Evolutionary conservation across 2,113 vertebrate species (phyloP), one percentile per base, ranked within the genome.

Genomic region (Crotophaga sulcirostris): DNA sequence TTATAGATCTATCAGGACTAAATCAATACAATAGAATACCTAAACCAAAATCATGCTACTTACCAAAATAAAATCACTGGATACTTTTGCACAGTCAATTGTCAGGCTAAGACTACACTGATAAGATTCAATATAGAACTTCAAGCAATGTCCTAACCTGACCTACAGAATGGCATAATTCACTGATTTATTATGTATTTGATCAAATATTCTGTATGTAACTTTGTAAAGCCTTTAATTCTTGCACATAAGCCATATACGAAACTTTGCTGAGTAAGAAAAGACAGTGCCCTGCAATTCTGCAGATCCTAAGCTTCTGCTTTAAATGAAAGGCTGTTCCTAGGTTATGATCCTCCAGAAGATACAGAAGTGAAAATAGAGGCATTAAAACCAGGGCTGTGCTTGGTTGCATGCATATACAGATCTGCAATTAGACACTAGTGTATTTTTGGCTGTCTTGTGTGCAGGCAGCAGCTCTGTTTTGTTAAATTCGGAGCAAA

Each of bases 361-460:
- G 64, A 49, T 1, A 66, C 6, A 58, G 38, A 49, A 90, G 20
- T 26, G 8, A 54, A 77, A 70, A 49, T 38, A 62, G 12, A 47
- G 17, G 29, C 56, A 38, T 40, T 54, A 76, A 94, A 83, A 34
- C 0, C 62, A 58, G 36, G 44, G 29, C 64, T 29, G 0, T 33
- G 49, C 72, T 68, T 26, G 54, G 70, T 49, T 3, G 8, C 6
- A 31, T 0, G 28, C 17, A 42, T 0, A 25, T 2, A 6, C 10
- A 33, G 34, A 85, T 40, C 34, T 58, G 55, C 11, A 29, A 83
- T 25, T 12, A 58, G 59, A 52, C 21, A n/a, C 45, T 24, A 67
- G 36, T 1, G 9, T 8, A 49, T 59, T 51, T 62, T 40, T 26
- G 55, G 51, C 6, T 42, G 60, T 31, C 47, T 84, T 16, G 3